Conservation (phyloP, 2,113 vertebrate species). For the Melozone crissalis region DNA sequence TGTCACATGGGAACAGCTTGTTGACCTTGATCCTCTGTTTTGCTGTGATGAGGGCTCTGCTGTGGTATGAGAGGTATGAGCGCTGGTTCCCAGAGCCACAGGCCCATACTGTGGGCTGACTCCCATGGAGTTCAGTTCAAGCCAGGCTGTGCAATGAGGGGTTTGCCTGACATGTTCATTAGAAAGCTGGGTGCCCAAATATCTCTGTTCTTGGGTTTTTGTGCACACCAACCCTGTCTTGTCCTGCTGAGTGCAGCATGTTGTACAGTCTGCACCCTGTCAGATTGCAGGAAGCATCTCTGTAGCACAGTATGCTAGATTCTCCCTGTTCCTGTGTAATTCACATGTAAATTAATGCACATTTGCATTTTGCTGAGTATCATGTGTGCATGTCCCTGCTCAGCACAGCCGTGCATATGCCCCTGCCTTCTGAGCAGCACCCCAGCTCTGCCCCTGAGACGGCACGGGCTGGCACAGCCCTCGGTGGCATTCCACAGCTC, state of each 20-base stretch:
- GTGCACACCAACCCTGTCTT: neutral
- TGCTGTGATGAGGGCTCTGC: neutral
- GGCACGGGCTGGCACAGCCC: neutral
- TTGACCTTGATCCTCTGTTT: constrained; percentile 31
- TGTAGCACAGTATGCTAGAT: neutral
- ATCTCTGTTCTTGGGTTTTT: neutral
- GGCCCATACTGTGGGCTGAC: neutral
- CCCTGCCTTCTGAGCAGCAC: neutral
- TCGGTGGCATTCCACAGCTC: neutral
- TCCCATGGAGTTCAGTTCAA: neutral
- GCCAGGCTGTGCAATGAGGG: neutral
- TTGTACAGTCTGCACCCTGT: neutral
- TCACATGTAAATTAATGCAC: constrained; percentile 28
- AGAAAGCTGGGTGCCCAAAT: neutral
- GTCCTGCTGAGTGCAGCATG: neutral
- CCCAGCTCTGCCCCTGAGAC: neutral
- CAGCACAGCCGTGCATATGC: neutral
- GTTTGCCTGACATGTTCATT: neutral
- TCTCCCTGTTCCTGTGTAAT: neutral
- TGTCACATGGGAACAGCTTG: constrained; percentile 31
- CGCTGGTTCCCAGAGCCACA: neutral
- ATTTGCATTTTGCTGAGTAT: neutral
- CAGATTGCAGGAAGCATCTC: neutral
- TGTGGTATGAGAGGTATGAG: constrained; percentile 12
- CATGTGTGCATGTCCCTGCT: fast-evolving